phyloP scores from a whole-genome alignment of 2,888 invertebrate species.

The Andrena camellia region DNA sequence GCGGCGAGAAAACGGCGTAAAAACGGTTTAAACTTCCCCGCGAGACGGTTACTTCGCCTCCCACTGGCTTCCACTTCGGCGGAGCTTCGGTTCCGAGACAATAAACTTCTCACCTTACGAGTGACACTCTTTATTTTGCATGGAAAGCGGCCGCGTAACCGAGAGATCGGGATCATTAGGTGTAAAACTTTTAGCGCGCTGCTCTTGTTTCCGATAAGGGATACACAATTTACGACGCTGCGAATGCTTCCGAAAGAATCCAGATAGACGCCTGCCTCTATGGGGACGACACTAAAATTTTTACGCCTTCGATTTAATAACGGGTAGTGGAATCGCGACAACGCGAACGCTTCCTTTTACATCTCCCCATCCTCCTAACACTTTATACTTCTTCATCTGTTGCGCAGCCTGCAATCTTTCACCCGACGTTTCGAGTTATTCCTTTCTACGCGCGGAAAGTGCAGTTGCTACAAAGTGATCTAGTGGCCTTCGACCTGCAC shows the following conservation, averaged over 20 bases:
- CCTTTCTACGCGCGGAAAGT: no score
- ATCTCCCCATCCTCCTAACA: no score
- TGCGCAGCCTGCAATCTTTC: no score
- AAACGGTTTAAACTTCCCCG: conserved; percentile 20
- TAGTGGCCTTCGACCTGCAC: no score
- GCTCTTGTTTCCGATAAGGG: background rate
- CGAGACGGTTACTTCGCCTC: background rate
- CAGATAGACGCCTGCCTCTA: background rate
- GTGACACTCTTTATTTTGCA: conserved; percentile 1
- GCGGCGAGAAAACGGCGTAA: background rate
- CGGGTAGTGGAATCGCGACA: background rate
- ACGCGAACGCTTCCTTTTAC: no score
- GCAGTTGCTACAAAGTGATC: no score
- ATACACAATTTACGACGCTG: background rate
- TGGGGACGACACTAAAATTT: conserved; percentile 2
- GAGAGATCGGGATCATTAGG: conserved; percentile 3
- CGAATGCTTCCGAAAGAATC: background rate
- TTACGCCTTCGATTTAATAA: background rate
- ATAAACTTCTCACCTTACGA: conserved; percentile 2
- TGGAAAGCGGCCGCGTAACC: background rate
- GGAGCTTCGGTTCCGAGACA: conserved; percentile 17
- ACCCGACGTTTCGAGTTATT: no score
- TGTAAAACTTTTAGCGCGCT: conserved; percentile 7
- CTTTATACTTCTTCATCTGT: no score
- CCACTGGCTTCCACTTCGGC: conserved; percentile 16